These are phyloP conservation scores for Ascaphus truei DNA, from an alignment of 2,113 vertebrate species.

Conservation along the genomic window DNA sequence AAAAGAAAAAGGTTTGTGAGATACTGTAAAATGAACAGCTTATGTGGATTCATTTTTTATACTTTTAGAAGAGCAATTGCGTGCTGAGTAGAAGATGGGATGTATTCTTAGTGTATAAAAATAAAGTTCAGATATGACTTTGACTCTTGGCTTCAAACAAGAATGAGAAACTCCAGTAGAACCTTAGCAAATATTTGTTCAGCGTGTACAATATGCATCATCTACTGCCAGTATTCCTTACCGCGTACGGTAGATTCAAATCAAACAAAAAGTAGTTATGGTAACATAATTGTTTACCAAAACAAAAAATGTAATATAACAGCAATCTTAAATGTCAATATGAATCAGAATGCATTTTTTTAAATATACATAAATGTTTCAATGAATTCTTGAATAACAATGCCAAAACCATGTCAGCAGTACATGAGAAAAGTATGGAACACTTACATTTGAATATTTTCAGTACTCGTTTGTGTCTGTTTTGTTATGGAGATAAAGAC, in stretches of 20 bases:
- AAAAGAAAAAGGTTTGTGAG: too few relatives aligned
- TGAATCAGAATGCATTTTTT: background rate
- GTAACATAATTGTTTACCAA: constrained; percentile 28
- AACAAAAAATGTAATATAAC: constrained; percentile 4
- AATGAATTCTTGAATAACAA: background rate
- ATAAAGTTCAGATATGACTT: constrained; percentile 10
- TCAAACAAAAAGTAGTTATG: constrained; percentile 31
- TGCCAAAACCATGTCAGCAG: constrained; percentile 25
- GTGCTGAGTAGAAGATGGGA: constrained; percentile 16
- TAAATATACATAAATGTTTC: background rate
- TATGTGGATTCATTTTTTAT: too few relatives aligned
- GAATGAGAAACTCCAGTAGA: background rate
- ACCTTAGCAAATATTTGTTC: constrained; percentile 29
- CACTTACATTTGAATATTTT: background rate
- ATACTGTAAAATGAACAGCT: too few relatives aligned
- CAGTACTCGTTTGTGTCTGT: background rate
- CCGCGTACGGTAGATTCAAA: background rate
- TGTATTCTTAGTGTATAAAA: constrained; percentile 1
- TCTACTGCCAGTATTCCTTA: background rate
- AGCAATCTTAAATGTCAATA: constrained; percentile 1
- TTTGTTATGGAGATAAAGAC: constrained; percentile 14
- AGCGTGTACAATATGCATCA: constrained; percentile 10
- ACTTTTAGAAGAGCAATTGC: too few relatives aligned
- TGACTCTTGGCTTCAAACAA: background rate
- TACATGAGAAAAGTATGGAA: background rate